Conservation (phyloP, 2,113 vertebrate species). For the Sisor rabdophorus region DNA sequence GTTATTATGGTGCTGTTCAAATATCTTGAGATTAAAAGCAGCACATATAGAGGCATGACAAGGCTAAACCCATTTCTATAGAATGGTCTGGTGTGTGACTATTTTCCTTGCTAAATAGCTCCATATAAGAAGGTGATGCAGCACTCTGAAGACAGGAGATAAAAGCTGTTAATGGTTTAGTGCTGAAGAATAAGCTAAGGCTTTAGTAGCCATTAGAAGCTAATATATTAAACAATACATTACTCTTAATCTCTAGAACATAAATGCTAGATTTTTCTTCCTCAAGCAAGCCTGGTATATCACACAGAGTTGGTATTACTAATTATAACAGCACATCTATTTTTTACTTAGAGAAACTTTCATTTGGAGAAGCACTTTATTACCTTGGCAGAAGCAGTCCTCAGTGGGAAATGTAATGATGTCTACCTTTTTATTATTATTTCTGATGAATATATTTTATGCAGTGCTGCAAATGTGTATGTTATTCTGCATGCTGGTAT, state of each 20-base stretch:
- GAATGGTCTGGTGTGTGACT: conserved; percentile 19
- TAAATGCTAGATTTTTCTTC: conserved; percentile 19
- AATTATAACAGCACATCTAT: conserved; percentile 14
- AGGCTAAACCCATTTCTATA: background rate
- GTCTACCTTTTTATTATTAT: conserved; percentile 7
- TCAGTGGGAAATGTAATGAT: background rate
- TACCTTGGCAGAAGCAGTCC: background rate
- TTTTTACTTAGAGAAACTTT: background rate
- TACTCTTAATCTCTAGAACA: conserved; percentile 36
- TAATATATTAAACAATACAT: conserved; percentile 57
- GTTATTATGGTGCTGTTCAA: background rate
- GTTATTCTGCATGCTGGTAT: no score
- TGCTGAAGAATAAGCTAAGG: conserved; percentile 43
- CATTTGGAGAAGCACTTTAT: conserved; percentile 9
- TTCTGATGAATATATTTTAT: background rate
- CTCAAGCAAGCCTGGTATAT: background rate
- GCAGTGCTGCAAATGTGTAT: background rate
- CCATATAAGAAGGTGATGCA: conserved; percentile 35
- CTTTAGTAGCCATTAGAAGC: conserved; percentile 52
- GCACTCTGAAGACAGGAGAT: conserved; percentile 45
- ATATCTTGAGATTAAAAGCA: background rate
- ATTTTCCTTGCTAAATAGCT: conserved; percentile 7
- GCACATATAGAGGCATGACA: background rate
- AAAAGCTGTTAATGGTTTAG: conserved; percentile 49
- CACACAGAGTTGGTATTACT: background rate